Conservation (phyloP, 2,113 vertebrate species). For the Danionella cerebrum region DNA sequence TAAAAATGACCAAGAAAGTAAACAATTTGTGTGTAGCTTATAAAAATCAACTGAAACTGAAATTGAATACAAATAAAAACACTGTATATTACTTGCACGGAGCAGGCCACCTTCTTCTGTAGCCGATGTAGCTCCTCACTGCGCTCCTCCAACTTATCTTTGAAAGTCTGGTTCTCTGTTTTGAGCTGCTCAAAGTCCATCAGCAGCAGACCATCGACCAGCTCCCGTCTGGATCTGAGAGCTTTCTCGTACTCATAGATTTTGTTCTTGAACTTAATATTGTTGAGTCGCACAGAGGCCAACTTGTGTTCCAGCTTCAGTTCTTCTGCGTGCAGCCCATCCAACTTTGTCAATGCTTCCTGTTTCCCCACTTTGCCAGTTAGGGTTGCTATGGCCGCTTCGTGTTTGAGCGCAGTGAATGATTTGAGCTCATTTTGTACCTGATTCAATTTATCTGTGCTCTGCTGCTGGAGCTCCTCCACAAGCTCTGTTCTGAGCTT, state of each 20-base stretch:
- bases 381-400: conserved; percentile 47
- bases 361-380: conserved; percentile 43
- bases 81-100: conserved; percentile 45
- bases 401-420: conserved; percentile 55
- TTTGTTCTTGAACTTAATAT: conserved; percentile 66
- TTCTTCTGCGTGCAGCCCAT: conserved; percentile 54
- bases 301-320: conserved; percentile 53
- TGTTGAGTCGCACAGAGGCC: conserved; percentile 53
- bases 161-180: conserved; percentile 66
- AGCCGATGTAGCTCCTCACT: conserved; percentile 63
- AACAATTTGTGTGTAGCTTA: no score
- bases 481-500: conserved; percentile 44
- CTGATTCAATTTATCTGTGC: conserved; percentile 45
- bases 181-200: conserved; percentile 67
- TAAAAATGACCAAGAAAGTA: no score
- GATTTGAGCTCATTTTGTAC: conserved; percentile 58
- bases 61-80: neutral
- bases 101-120: conserved; percentile 52
- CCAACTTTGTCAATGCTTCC: conserved; percentile 47
- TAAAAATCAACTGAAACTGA: no score
- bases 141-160: conserved; percentile 53
- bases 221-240: conserved; percentile 49
- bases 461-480: conserved; percentile 37
- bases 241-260: conserved; percentile 49
- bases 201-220: conserved; percentile 45